Evolutionary conservation across 2,888 invertebrate species (phyloP).

Genomic region (Biston betularia): DNA sequence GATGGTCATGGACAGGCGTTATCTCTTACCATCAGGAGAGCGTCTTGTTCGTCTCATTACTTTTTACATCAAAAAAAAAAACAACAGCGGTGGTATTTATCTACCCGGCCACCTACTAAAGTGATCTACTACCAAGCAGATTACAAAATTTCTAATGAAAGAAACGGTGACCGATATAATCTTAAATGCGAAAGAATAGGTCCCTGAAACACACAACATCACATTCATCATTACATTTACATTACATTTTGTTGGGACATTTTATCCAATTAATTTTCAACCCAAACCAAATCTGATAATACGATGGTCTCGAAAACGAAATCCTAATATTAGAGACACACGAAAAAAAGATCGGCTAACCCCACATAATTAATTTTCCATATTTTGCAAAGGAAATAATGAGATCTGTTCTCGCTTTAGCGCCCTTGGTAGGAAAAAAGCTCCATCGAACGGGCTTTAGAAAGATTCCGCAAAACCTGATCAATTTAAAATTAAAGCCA

Average conservation of each 20-base stretch:
- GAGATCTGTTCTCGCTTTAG: conserved; percentile 67
- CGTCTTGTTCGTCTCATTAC: too few species aligned
- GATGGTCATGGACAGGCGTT: too few species aligned
- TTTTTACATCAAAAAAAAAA: too few species aligned
- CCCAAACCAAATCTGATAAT: conserved; percentile 35
- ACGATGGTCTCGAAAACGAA: conserved; percentile 27
- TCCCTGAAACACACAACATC: not conserved
- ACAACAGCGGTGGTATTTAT: too few species aligned
- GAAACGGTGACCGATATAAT: not conserved
- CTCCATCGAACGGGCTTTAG: conserved; percentile 76
- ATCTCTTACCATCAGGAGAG: too few species aligned
- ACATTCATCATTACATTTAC: too few species aligned
- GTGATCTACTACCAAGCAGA: too few species aligned
- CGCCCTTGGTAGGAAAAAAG: conserved; percentile 63
- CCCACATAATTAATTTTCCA: conserved; percentile 77
- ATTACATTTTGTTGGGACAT: too few species aligned
- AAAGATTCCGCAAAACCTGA: conserved; percentile 82
- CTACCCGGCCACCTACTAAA: too few species aligned
- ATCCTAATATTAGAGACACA: conserved; percentile 44
- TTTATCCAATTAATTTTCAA: conserved; percentile 33
- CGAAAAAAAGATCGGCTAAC: conserved; percentile 53
- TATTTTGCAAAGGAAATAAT: conserved; percentile 72
- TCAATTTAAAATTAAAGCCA: conserved; percentile 87
- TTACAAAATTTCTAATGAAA: not conserved
- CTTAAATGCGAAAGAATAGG: not conserved